These are phyloP conservation scores for Gymnoscopelus braueri DNA, from an alignment of 2,797 vertebrate genomes.

Conservation along the genomic window DNA sequence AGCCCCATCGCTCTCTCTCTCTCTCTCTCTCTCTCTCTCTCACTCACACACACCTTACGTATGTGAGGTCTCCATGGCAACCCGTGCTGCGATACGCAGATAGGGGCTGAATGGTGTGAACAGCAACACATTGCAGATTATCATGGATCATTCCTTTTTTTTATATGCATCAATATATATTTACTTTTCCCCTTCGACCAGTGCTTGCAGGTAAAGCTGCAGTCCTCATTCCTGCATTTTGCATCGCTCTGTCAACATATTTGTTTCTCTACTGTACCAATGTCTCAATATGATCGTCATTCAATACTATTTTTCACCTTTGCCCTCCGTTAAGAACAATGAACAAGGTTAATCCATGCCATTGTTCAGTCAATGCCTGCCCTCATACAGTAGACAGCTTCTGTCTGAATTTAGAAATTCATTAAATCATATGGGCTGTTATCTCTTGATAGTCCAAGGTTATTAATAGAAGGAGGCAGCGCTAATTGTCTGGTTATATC, in stretches of 20 bases:
- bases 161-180: constrained; percentile 13
- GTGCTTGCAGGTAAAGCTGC: constrained; percentile 25
- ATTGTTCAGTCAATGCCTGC: constrained; percentile 39
- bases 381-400: constrained; percentile 19
- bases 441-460: constrained; percentile 39
- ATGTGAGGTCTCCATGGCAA: constrained; percentile 83
- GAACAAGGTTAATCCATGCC: constrained; percentile 51
- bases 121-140: constrained; percentile 38
- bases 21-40: constrained; percentile 29
- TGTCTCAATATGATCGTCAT: constrained; percentile 29
- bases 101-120: constrained; percentile 37
- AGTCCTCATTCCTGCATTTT: constrained; percentile 16
- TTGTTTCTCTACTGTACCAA: constrained; percentile 28
- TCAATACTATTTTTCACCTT: constrained; percentile 23
- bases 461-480: constrained; percentile 47
- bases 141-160: constrained; percentile 22
- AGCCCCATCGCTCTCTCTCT: constrained; percentile 1
- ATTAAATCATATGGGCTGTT: constrained; percentile 44
- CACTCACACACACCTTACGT: constrained; percentile 59
- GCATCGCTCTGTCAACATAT: constrained; percentile 20
- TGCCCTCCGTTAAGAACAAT: constrained; percentile 47
- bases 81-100: constrained; percentile 53
- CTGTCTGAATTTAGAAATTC: constrained; percentile 43
- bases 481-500: constrained; percentile 60
- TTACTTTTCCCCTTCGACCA: constrained; percentile 28